Evolutionary conservation across 2,888 invertebrate genomes (phyloP), one percentile per base, ranked within the genome.

Genomic region (Lasioglossum marginatum): DNA sequence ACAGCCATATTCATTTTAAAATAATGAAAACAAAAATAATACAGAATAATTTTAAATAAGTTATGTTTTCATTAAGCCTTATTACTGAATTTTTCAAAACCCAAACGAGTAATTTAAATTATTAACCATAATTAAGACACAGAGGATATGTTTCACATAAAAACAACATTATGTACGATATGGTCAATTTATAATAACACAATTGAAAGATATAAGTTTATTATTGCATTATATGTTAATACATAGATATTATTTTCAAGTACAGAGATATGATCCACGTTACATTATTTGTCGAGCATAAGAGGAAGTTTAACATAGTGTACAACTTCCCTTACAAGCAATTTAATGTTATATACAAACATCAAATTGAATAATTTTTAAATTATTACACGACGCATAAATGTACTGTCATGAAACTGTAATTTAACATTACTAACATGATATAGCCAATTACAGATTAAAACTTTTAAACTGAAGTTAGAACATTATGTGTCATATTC

Each of bases 191-290:
- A 70, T 70, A 57, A 70, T 12, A n/a, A 70, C 75, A 70, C 68
- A 70, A 77, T 83, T 48, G 37, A 79, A 52, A n/a, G 4, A 73
- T 43, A 40, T 73, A 68, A 81, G 71, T 84, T 86, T 84, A 88
- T 90, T 88, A 83, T 60, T 85, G 72, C 73, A 79, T 63, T 66
- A 81, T 66, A 81, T 74, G 75, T 82, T 66, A 72, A 81, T 86
- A 88, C 86, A 82, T 78, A 82, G 74, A 48, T 83, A 72, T 43
- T 82, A 70, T 74, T 87, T 45, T 72, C 81, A 76, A 83, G 83
- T 83, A 83, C 79, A 84, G 73, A 82, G 66, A 82, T 74, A 52
- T 81, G 70, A 71, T 82, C 77, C 68, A 79, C 68, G 31, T 89
- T 78, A 82, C 57, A 84, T 66, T 73, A 74, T 74, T 73, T 66